phyloP scores from a whole-genome alignment of 2,888 invertebrate species.

The Erebia aethiops region DNA sequence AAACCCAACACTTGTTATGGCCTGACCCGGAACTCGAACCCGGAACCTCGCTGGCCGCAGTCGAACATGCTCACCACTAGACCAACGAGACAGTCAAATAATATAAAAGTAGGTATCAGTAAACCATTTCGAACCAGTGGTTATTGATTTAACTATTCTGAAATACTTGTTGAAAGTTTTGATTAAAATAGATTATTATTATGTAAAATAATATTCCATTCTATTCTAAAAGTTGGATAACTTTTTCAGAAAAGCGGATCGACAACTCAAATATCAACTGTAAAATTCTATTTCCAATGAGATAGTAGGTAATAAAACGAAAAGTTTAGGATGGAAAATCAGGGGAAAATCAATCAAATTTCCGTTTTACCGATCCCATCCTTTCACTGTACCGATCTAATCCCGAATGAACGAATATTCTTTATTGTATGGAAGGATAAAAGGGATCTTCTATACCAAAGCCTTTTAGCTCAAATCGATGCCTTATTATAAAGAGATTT shows the following conservation, averaged over 20 bases:
- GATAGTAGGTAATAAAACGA: neutral
- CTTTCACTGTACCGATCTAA: neutral
- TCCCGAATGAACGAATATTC: neutral
- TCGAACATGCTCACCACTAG: no score
- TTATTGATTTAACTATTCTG: no score
- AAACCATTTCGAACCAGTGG: no score
- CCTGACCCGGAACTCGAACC: no score
- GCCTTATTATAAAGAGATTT: neutral
- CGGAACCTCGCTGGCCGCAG: no score
- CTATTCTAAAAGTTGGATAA: neutral
- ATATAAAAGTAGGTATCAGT: no score
- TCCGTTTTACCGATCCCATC: neutral
- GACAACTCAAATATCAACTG: neutral
- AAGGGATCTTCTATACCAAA: neutral
- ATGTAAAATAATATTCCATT: no score
- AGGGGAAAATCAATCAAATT: slow-evolving; percentile 7
- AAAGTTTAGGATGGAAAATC: slow-evolving; percentile 3
- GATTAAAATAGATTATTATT: no score
- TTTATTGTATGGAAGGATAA: slow-evolving; percentile 6
- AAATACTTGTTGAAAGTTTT: no score
- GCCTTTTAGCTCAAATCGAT: neutral
- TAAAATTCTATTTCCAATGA: neutral
- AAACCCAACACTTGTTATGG: no score
- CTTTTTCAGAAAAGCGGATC: neutral
- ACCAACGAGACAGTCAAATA: no score